Percentiles rank a stretch among this genome's conserved stretches.
phyloP scores from a whole-genome alignment of 1,140 invertebrate genomes.

The Bombus confusus region DNA sequence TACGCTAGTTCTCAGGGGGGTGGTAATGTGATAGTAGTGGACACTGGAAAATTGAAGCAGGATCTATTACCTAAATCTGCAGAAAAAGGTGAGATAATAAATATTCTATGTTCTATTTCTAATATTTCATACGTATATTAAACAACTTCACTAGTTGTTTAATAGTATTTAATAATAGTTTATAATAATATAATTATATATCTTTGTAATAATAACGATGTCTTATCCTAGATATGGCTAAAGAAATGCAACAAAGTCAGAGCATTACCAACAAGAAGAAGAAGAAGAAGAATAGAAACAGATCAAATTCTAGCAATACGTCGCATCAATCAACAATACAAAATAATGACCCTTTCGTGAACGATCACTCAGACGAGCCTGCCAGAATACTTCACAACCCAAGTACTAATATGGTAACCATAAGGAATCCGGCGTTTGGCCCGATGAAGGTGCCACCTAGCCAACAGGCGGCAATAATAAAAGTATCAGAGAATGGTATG shows the following conservation, averaged over 20 bases:
- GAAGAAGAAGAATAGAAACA: conserved; percentile 84
- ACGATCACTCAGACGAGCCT: conserved; percentile 68
- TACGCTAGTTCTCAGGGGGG: conserved; percentile 79
- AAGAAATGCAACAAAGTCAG: conserved; percentile 56
- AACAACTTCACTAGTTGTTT: too few species aligned
- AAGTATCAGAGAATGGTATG: conserved; percentile 88
- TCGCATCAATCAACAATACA: conserved; percentile 16
- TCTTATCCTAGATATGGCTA: conserved; percentile 53
- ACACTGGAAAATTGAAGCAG: conserved; percentile 85
- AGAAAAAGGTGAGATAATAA: conserved; percentile 72
- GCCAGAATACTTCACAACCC: conserved; percentile 80
- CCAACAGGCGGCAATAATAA: conserved; percentile 86
- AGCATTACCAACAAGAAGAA: conserved; percentile 82
- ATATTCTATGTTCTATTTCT: neutral
- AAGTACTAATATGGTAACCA: conserved; percentile 87
- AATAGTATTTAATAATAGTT: too few species aligned
- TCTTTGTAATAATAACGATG: neutral
- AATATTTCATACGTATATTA: neutral
- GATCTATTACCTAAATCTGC: conserved; percentile 75
- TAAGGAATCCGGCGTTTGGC: conserved; percentile 88
- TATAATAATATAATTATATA: neutral
- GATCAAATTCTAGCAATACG: conserved; percentile 44
- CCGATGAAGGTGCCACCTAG: conserved; percentile 80
- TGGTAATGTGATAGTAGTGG: conserved; percentile 86
- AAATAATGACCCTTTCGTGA: conserved; percentile 46